These are phyloP conservation scores for Laterallus jamaicensis DNA, from an alignment of 2,113 vertebrate genomes.

Conservation along the genomic window DNA sequence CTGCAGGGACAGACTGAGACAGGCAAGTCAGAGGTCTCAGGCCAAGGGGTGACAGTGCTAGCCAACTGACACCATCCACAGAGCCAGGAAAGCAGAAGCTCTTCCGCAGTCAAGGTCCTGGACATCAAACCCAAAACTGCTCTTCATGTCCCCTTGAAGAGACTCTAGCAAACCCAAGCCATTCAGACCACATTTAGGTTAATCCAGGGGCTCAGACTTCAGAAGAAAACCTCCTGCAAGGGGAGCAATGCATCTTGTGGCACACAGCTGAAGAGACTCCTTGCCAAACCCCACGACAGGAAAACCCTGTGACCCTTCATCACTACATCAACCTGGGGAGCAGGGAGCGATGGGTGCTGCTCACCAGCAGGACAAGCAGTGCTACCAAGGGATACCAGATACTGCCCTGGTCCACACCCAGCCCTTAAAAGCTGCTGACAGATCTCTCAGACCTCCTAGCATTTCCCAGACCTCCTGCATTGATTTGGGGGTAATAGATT, in stretches of 20 bases:
- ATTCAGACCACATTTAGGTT: neutral
- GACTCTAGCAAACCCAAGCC: neutral
- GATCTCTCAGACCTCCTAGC: neutral
- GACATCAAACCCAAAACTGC: neutral
- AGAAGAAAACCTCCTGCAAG: neutral
- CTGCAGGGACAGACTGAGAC: accelerated
- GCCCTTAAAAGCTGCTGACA: neutral
- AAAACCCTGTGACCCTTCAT: neutral
- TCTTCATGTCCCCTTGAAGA: neutral
- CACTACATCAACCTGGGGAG: neutral
- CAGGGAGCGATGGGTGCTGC: neutral
- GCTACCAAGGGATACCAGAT: accelerated
- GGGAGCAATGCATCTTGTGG: neutral
- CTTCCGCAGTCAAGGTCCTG: neutral
- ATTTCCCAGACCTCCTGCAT: neutral
- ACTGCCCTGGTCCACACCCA: neutral
- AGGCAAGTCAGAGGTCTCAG: neutral
- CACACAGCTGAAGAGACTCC: neutral
- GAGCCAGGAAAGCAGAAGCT: neutral
- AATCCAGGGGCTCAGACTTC: neutral
- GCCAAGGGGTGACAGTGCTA: neutral
- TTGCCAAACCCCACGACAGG: neutral
- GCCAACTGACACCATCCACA: neutral
- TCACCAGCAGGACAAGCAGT: neutral
- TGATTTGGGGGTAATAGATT: neutral